Base-by-base conservation (phyloP, 2,113 vertebrate species). In the Centropus unirufus region DNA sequence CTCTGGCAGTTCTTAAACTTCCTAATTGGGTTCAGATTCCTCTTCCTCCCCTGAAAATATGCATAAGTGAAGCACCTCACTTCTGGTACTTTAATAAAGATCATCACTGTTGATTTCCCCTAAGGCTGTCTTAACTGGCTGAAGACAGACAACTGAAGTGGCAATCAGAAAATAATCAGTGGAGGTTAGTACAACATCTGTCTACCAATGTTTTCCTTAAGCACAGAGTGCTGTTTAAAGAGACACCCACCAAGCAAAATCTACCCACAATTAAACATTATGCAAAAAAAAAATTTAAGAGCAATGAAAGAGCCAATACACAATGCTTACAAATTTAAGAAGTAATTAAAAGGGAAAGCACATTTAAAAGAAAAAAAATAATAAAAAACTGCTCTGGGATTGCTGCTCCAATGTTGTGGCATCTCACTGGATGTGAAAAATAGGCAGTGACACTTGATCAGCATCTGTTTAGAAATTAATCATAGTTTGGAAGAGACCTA, bases 111-210 rank as follows among this genome's bases (percentile, higher is more conserved):
- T 95, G 83, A 97, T 96, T 96, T 96, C 92, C 96, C 81, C 84
- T 29, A 62, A 81, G 92, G 70, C 66, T 52, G 75, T 46, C 82
- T 63, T 58, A 96, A 78, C 73, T 83, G 59, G 46, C 22, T 64
- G 74, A 94, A 94, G 84, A 92, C 59, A 91, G 92, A 49, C 74
- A 95, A 80, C 51, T 87, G 82, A 95, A 90, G 49, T 47, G 40
- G 76, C 55, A 89, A 94, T 95, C 64, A 95, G 74, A 86, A 96
- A 77, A 77, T 76, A 90, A 92, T 96, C 90, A 96, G 82, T 44
- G n/a, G 54, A 97, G 85, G 83, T 95, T 93, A 87, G 39, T 11
- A 78, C 42, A 96, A 94, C 93, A 96, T 88, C 93, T 97, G 88
- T 69, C 84, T 96, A 89, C 80, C 22, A 46, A 51, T 64, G 52